Evolutionary conservation across 2,888 invertebrate genomes (phyloP), one percentile per base, ranked within the genome.

Genomic region (Caenorhabditis sp.): DNA sequence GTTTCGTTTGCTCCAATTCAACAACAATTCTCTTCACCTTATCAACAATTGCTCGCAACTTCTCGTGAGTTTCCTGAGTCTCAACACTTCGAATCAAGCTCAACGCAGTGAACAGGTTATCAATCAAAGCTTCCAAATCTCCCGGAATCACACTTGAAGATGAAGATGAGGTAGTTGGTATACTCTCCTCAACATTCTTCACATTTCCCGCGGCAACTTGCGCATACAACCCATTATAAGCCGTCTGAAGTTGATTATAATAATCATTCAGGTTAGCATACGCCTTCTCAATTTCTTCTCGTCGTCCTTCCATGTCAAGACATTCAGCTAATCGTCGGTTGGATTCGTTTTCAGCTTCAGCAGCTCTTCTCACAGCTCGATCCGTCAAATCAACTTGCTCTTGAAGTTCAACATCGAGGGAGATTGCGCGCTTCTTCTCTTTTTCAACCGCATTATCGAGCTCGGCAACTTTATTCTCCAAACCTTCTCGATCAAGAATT

Each of bases 311-410:
- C 80, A 78, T 82, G 58, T 82, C 80, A 31, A 77, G 61, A 62
- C 82, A 82, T 57, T 82, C 82, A 1, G 77, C 80, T 71, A 82
- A 52, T 49, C 82, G n/a, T 20, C 78, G 65, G 59, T 82, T 82
- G 63, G 77, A 77, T 63, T 82, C 80, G 26, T 82, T 82, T 63
- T 82, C 82, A 23, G 82, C 76, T 60, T 82, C 80, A 0, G 82
- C 82, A 10, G 82, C 82, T 52, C 78, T 76, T 66, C 80, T 57
- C 12, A 77, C 67, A 1, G 82, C 82, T 26, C 72, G 62, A 53
- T 82, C 79, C 21, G 77, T 78, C 66, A 82, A 64, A 70, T 82
- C 82, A 7, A 79, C 62, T 63, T 81, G 78, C 53, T 82, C 82
- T 43, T 77, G 72, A 23, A 82, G 71, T 52, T 82, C 82, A 14